These are phyloP conservation scores for Heliothis virescens DNA, from an alignment of 1,140 invertebrate species.

Conservation along the genomic window DNA sequence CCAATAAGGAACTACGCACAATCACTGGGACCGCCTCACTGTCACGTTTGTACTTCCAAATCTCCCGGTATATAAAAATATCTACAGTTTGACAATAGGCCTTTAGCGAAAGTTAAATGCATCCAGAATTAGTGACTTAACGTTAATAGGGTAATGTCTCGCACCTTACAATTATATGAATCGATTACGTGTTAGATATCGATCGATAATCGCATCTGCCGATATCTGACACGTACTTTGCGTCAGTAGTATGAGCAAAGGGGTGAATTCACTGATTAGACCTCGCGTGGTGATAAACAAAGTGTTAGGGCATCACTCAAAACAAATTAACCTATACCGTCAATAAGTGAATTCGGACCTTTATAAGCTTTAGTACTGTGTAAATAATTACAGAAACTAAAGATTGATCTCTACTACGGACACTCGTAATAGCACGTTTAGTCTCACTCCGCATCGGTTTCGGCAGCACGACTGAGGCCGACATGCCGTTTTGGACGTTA, in stretches of 20 bases:
- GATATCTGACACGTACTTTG: constrained; percentile 22
- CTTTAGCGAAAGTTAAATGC: constrained; percentile 80
- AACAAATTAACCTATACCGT: constrained; percentile 18
- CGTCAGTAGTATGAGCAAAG: constrained; percentile 14
- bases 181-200: constrained; percentile 36
- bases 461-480: constrained; percentile 25
- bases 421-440: constrained; percentile 42
- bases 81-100: constrained; percentile 73
- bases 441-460: constrained; percentile 12
- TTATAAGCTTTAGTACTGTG: constrained; percentile 32
- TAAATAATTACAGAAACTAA: constrained; percentile 46
- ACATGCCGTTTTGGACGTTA: constrained; percentile 42
- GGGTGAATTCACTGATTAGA: constrained; percentile 7
- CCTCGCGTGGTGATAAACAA: constrained; percentile 3
- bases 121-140: constrained; percentile 51
- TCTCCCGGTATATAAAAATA: constrained; percentile 56
- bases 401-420: constrained; percentile 35
- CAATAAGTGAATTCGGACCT: constrained; percentile 23
- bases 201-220: constrained; percentile 32
- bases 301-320: constrained; percentile 22
- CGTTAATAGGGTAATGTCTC: constrained; percentile 44
- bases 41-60: constrained; percentile 61
- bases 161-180: constrained; percentile 50
- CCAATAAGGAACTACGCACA: constrained; percentile 40
- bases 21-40: constrained; percentile 38